Evolutionary conservation across 2,797 vertebrate genomes (phyloP).

Genomic region (Ispidina lecontei): DNA sequence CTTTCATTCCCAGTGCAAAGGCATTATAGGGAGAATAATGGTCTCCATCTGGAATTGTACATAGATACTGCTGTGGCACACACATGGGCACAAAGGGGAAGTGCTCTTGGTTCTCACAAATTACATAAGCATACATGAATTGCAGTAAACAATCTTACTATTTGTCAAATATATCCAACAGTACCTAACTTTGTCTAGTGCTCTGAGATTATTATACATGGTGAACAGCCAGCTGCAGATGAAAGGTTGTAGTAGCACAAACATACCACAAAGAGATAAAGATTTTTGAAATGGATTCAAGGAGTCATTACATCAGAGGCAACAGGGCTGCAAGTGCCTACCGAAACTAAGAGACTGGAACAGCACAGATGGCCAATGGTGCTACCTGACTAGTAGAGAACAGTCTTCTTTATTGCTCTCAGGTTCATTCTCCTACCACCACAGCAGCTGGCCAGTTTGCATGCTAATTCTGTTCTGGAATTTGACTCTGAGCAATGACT

Average conservation of each 20-base stretch:
- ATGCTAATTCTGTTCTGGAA: neutral
- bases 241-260: neutral
- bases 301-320: neutral
- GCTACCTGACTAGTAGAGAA: neutral
- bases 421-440: neutral
- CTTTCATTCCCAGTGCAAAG: neutral
- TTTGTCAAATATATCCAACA: neutral
- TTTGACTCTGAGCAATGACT: neutral
- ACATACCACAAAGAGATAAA: neutral
- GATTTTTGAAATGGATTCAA: neutral
- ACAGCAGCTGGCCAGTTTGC: neutral
- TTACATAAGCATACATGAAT: neutral
- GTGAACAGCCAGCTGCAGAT: neutral
- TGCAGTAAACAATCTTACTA: neutral
- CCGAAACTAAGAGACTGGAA: neutral
- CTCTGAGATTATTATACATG: neutral
- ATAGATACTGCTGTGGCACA: neutral
- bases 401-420: neutral
- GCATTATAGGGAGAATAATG: fast-evolving
- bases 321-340: neutral
- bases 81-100: neutral
- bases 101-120: neutral
- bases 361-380: neutral
- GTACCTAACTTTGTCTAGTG: neutral
- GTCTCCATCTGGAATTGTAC: neutral